Evolutionary conservation across 2,888 invertebrate genomes (phyloP).

Genomic region (Cinara cedri): DNA sequence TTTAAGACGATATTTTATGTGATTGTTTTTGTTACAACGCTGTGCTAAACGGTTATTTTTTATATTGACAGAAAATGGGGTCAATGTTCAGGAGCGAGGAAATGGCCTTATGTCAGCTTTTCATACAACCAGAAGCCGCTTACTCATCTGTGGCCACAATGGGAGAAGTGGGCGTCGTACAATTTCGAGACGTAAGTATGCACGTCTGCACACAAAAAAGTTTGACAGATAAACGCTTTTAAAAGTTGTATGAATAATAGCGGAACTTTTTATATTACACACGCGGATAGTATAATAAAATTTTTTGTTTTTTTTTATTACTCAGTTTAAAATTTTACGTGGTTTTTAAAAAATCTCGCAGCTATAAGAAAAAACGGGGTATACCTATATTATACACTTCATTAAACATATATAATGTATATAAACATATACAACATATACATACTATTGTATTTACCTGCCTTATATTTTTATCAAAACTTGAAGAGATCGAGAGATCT

Average conservation of each 20-base stretch:
- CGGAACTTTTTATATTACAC: not conserved
- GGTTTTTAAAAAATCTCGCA: slow-evolving; percentile 4
- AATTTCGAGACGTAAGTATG: slow-evolving; percentile 69
- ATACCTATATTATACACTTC: not conserved
- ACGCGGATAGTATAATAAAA: not conserved
- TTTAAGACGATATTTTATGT: too few relatives aligned
- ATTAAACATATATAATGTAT: not conserved
- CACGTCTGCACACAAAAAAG: too few relatives aligned
- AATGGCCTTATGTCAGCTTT: slow-evolving; percentile 67
- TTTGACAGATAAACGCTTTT: slow-evolving; percentile 45
- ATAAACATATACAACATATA: not conserved
- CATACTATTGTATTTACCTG: too few relatives aligned
- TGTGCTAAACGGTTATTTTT: not conserved
- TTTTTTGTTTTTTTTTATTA: slow-evolving; percentile 15
- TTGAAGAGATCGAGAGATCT: too few relatives aligned
- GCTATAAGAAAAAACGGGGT: not conserved
- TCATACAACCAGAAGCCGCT: slow-evolving; percentile 70
- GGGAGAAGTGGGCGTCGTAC: slow-evolving; percentile 69
- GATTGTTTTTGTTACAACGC: slow-evolving; percentile 32
- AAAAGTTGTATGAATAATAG: slow-evolving; percentile 30
- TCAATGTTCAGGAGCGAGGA: slow-evolving; percentile 65
- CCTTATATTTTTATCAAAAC: too few relatives aligned
- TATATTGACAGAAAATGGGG: slow-evolving; percentile 62
- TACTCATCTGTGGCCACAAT: slow-evolving; percentile 70
- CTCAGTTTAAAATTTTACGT: not conserved